Evolutionary conservation across 2,888 invertebrate species (phyloP).

Genomic region (Adelognathus sp.): DNA sequence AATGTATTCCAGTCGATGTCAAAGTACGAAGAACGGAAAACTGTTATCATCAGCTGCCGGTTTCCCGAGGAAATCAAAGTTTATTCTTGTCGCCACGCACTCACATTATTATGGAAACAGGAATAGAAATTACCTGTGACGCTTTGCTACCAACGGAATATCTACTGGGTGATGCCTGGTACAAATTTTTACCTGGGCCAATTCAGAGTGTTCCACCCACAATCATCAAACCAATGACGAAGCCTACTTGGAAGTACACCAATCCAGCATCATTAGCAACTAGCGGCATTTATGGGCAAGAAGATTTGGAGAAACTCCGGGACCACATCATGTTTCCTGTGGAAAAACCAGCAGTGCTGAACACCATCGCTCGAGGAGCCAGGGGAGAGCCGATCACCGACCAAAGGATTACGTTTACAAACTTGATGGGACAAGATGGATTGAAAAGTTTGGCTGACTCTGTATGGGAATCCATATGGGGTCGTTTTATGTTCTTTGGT

Average conservation of each 20-base stretch:
- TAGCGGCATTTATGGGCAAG: constrained; percentile 52
- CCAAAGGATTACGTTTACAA: not conserved
- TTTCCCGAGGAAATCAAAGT: constrained; percentile 33
- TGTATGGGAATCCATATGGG: constrained; percentile 42
- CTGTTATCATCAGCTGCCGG: constrained; percentile 64
- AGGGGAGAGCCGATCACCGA: not conserved
- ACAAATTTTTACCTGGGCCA: constrained; percentile 44
- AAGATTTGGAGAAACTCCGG: constrained; percentile 39
- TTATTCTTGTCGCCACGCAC: constrained; percentile 26
- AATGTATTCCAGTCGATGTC: constrained; percentile 62
- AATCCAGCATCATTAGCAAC: constrained; percentile 48
- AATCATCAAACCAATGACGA: constrained; percentile 40
- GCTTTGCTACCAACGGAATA: not conserved
- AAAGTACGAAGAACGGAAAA: constrained; percentile 42
- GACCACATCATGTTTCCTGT: constrained; percentile 55
- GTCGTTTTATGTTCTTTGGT: constrained; percentile 39
- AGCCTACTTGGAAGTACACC: constrained; percentile 56
- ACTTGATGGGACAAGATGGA: constrained; percentile 27
- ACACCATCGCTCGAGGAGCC: constrained; percentile 43
- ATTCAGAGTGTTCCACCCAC: constrained; percentile 23
- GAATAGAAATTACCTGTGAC: constrained; percentile 8
- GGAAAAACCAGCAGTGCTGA: constrained; percentile 38
- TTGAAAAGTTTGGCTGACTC: constrained; percentile 25
- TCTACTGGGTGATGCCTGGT: constrained; percentile 60
- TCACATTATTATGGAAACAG: constrained; percentile 17